These are phyloP conservation scores for Herpetotheres cachinnans DNA, from an alignment of 2,113 vertebrate genomes.

Conservation along the genomic window DNA sequence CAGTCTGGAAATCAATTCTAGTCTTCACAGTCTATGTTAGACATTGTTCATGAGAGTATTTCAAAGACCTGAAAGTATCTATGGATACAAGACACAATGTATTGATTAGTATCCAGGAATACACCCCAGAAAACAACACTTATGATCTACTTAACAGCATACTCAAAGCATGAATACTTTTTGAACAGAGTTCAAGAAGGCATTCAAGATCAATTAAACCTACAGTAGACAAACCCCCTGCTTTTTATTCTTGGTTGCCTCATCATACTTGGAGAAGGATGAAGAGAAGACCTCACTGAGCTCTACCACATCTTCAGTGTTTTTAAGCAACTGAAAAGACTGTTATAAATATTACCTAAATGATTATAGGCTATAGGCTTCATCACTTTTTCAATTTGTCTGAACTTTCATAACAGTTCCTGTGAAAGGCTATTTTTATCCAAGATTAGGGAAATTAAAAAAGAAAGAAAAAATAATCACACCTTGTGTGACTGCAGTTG, in stretches of 20 bases:
- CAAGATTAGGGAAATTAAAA: neutral
- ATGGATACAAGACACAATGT: neutral
- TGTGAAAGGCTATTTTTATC: neutral
- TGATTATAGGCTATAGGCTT: neutral
- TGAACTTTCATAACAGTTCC: neutral
- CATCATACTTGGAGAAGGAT: neutral
- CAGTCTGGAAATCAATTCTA: neutral
- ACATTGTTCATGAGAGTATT: neutral
- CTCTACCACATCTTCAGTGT: neutral
- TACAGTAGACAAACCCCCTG: neutral
- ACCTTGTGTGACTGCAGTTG: neutral
- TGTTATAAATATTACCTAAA: neutral
- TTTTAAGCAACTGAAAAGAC: neutral
- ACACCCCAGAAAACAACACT: neutral
- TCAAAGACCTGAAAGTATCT: neutral
- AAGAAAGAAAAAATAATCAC: neutral
- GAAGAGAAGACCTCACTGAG: neutral
- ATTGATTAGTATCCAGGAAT: neutral
- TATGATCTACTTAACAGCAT: neutral
- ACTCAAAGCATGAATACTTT: neutral
- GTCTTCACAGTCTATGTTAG: neutral
- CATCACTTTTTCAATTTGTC: neutral
- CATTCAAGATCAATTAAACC: neutral
- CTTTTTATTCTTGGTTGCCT: neutral
- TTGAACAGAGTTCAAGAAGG: neutral